phyloP scores from a whole-genome alignment of 2,888 invertebrate genomes.

The Platycheirus rosarum region DNA sequence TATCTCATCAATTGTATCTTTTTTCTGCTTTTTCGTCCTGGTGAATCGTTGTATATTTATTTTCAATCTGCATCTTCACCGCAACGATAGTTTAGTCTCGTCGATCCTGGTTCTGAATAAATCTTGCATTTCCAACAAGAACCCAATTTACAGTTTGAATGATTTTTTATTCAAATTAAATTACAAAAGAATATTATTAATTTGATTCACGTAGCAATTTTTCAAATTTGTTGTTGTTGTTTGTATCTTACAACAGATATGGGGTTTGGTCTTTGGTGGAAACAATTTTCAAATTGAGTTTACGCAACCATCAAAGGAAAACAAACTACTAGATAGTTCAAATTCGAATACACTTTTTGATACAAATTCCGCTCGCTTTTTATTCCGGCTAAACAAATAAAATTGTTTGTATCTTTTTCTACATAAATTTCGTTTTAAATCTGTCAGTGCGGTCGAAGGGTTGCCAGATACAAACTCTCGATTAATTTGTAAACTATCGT shows the following conservation, averaged over 20 bases:
- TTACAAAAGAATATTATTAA: constrained; percentile 19
- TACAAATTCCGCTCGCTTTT: background rate
- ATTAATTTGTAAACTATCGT: constrained; percentile 9
- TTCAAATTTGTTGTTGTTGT: background rate
- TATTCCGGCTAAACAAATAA: constrained; percentile 7
- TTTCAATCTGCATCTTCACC: constrained; percentile 36
- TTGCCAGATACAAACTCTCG: background rate
- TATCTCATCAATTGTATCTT: constrained; percentile 1
- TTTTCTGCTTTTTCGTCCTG: background rate
- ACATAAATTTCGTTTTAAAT: background rate
- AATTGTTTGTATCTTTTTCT: background rate
- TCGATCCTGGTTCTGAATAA: constrained; percentile 27
- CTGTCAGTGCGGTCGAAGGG: background rate
- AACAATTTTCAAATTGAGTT: constrained; percentile 19
- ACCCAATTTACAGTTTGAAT: constrained; percentile 44
- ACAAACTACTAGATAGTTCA: background rate
- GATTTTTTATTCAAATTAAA: constrained; percentile 57
- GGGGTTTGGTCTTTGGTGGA: background rate
- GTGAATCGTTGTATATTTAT: constrained; percentile 22
- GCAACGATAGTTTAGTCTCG: background rate
- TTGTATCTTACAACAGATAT: background rate
- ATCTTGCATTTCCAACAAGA: constrained; percentile 10
- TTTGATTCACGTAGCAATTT: background rate
- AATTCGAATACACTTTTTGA: background rate
- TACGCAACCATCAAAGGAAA: constrained; percentile 7